Evolutionary conservation across 2,797 vertebrate species (phyloP).

Genomic region (Podarcis lilfordi): DNA sequence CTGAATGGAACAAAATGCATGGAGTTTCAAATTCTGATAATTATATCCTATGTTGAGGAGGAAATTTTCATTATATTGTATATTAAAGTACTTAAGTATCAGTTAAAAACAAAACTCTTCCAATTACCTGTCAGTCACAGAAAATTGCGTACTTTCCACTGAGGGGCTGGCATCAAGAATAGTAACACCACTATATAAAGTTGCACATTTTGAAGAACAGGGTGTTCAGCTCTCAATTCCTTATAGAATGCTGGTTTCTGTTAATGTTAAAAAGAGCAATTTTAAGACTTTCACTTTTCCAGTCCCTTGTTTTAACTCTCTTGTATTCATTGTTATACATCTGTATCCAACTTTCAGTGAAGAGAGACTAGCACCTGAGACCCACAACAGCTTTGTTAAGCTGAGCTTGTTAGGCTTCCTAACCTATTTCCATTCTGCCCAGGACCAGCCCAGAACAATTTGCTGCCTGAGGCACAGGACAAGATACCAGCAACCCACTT

Average conservation of each 20-base stretch:
- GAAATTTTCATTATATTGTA: not conserved
- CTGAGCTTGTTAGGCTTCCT: not conserved
- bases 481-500: not conserved
- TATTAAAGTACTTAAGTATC: conserved; percentile 24
- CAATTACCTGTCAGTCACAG: conserved; percentile 35
- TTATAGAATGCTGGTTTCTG: conserved; percentile 25
- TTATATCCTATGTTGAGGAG: conserved; percentile 3
- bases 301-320: not conserved
- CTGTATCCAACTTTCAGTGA: not conserved
- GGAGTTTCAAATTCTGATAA: conserved; percentile 7
- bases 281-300: not conserved
- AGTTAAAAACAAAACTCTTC: conserved; percentile 51
- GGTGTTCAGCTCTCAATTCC: not conserved
- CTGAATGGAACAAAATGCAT: conserved; percentile 1
- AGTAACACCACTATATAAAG: conserved; percentile 50
- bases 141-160: not conserved
- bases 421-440: not conserved
- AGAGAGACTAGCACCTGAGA: not conserved
- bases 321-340: not conserved
- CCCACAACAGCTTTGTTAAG: not conserved
- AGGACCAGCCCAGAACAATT: not conserved
- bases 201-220: not conserved
- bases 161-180: conserved; percentile 40
- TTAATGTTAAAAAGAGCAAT: conserved; percentile 6
- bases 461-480: not conserved